These are phyloP conservation scores for Dicaeum eximium DNA, from an alignment of 2,113 vertebrate genomes.

Conservation along the genomic window DNA sequence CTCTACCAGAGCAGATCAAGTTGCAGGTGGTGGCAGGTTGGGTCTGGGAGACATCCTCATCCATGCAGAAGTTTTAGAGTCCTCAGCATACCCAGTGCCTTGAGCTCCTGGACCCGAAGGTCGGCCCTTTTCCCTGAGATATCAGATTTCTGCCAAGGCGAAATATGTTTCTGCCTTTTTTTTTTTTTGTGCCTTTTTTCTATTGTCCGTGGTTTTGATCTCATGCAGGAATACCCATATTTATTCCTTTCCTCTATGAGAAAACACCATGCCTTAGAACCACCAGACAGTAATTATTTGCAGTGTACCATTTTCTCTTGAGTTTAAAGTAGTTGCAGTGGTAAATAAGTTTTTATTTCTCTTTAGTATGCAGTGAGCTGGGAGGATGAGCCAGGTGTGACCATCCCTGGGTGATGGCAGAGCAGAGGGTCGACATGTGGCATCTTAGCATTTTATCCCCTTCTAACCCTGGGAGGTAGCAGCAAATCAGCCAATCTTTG, in stretches of 20 bases:
- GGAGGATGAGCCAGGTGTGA: fast-evolving
- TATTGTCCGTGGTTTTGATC: slow-evolving; percentile 1
- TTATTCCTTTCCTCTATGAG: neutral
- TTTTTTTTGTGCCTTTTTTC: neutral
- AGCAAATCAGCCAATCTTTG: neutral
- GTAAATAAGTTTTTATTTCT: slow-evolving; percentile 23
- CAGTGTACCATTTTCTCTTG: neutral
- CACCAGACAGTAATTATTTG: neutral
- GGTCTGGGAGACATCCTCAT: no score
- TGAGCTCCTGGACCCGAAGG: no score
- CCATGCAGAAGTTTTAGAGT: no score
- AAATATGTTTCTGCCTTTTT: neutral
- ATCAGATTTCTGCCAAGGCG: neutral
- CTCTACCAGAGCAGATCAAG: no score
- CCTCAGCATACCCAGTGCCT: no score
- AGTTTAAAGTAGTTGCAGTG: neutral
- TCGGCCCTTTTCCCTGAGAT: no score
- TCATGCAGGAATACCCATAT: neutral
- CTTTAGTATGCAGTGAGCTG: neutral
- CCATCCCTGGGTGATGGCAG: neutral
- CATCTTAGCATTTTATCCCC: neutral
- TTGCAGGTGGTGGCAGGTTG: no score
- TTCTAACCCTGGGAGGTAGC: neutral
- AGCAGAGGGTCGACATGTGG: neutral
- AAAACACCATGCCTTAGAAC: neutral